phyloP scores from a whole-genome alignment of 2,888 invertebrate species.

The Onthophagus sagittarius region DNA sequence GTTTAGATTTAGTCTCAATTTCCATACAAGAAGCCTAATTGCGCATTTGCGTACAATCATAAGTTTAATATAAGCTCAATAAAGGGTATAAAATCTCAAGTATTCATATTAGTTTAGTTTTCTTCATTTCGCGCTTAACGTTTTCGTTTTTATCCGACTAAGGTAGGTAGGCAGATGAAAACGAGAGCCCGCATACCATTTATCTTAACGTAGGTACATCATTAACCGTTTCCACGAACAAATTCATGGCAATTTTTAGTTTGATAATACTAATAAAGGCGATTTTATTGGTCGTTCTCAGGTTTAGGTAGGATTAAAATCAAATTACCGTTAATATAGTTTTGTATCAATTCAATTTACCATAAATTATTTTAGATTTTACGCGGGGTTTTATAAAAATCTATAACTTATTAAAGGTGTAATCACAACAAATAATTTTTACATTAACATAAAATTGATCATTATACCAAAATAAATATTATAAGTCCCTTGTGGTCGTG shows the following conservation, averaged over 20 bases:
- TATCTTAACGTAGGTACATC: background rate
- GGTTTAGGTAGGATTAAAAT: too few relatives aligned
- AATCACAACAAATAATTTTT: too few relatives aligned
- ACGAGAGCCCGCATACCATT: background rate
- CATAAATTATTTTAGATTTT: too few relatives aligned
- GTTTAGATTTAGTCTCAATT: background rate
- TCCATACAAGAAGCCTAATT: background rate
- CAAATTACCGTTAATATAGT: too few relatives aligned
- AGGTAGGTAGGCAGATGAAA: background rate
- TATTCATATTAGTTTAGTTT: background rate
- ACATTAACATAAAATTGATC: background rate
- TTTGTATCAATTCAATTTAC: too few relatives aligned
- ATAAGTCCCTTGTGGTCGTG: background rate
- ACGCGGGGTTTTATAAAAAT: too few relatives aligned
- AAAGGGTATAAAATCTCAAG: background rate
- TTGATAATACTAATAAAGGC: background rate
- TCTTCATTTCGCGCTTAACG: background rate
- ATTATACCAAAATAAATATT: background rate
- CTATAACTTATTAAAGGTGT: too few relatives aligned
- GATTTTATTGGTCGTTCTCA: background rate
- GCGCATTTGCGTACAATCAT: background rate
- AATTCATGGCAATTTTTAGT: background rate
- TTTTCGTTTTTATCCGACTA: background rate
- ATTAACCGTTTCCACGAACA: background rate
- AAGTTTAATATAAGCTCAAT: background rate